A percentile compares a stretch with the other conserved stretches of the same genome.
These are phyloP conservation scores for Aegypius monachus DNA, from an alignment of 2,113 vertebrate genomes.

Conservation along the genomic window DNA sequence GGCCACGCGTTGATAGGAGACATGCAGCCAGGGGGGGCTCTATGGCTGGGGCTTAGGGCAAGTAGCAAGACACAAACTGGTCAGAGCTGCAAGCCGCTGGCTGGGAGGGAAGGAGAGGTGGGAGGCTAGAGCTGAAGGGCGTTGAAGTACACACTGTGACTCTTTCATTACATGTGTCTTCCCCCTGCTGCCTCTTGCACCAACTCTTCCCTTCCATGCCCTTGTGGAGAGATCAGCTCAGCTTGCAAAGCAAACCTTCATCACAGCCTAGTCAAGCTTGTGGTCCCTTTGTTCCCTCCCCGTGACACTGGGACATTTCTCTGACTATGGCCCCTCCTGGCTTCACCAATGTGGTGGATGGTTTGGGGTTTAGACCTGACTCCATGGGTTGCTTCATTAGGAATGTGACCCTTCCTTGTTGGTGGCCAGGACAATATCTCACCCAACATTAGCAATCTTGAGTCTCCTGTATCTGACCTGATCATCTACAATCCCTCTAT, in stretches of 20 bases:
- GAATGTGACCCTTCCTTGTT: background rate
- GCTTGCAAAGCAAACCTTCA: background rate
- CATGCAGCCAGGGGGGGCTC: accelerated
- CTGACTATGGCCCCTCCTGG: background rate
- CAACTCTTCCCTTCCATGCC: background rate
- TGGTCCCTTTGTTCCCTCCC: background rate
- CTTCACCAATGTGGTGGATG: background rate
- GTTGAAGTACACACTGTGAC: background rate
- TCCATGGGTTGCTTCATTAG: background rate
- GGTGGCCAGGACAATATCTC: background rate
- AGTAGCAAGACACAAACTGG: background rate
- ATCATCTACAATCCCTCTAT: background rate
- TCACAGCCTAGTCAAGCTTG: background rate
- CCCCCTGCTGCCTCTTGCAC: background rate
- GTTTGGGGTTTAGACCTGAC: background rate
- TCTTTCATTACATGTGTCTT: background rate
- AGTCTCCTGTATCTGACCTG: background rate
- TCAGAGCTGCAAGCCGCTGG: background rate
- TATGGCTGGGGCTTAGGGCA: background rate
- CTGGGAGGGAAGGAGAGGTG: background rate
- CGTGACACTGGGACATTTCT: background rate
- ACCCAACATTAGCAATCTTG: background rate
- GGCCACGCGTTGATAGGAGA: accelerated
- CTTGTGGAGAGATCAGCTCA: background rate
- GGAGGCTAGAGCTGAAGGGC: background rate